Conservation (phyloP, 2,797 vertebrate genomes). For the Sebastes hopkinsi region DNA sequence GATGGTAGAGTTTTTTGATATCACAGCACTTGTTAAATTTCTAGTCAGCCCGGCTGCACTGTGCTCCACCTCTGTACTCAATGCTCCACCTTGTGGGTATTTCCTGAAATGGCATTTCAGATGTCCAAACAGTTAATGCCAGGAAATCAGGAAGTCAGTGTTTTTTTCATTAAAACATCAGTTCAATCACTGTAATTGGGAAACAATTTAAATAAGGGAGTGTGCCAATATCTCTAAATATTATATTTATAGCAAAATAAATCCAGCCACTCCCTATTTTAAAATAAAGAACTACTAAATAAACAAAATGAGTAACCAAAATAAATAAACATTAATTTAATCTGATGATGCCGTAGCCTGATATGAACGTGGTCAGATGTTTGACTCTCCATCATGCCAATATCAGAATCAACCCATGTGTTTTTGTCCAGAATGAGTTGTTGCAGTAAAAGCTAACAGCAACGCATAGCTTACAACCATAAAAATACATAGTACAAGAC, state of each 20-base stretch:
- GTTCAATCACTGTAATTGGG: neutral
- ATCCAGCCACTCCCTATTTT: neutral
- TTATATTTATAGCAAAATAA: neutral
- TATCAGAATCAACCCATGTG: neutral
- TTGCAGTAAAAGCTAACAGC: neutral
- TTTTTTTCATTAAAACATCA: neutral
- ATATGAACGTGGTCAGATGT: neutral
- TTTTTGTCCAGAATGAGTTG: neutral
- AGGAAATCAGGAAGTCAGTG: neutral
- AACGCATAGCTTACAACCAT: neutral
- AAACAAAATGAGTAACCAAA: neutral
- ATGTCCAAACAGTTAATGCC: neutral
- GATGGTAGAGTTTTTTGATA: neutral
- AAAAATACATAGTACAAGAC: neutral
- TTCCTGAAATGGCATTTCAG: neutral
- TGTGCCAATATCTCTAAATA: neutral
- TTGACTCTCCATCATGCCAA: neutral
- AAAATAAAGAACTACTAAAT: neutral
- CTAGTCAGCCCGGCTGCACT: neutral
- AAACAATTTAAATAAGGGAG: neutral
- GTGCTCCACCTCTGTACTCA: neutral
- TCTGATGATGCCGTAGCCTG: neutral
- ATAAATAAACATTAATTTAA: neutral
- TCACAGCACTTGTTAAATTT: neutral
- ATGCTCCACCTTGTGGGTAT: conserved; percentile 10